Evolutionary conservation across 2,113 vertebrate species (phyloP).

Genomic region (Lophura nycthemera): DNA sequence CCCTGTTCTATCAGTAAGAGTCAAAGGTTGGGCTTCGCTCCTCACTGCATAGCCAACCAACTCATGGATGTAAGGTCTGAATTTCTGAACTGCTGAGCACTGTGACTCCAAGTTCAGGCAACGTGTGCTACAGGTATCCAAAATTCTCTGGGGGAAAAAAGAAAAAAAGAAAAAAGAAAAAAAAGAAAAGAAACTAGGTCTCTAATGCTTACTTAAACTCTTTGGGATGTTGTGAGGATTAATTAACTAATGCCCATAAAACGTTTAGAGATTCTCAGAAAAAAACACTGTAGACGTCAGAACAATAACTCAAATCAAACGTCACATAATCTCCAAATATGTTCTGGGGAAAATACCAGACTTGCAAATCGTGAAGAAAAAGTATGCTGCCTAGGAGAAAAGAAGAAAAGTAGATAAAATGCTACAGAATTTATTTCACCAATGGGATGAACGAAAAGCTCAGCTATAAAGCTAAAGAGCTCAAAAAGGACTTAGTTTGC

Average conservation of each 20-base stretch:
- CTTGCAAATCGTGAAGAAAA: background rate
- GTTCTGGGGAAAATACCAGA: background rate
- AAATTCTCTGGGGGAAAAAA: background rate
- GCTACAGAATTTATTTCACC: background rate
- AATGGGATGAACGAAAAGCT: background rate
- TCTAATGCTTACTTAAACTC: background rate
- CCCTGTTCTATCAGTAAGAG: background rate
- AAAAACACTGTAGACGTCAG: background rate
- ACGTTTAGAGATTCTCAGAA: background rate
- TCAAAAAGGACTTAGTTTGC: background rate
- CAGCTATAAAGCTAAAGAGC: background rate
- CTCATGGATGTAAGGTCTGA: background rate
- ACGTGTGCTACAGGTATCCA: background rate
- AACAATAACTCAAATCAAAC: background rate
- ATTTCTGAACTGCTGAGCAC: background rate
- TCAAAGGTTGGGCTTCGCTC: background rate
- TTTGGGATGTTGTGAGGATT: background rate
- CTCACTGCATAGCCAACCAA: background rate
- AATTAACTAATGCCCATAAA: conserved; percentile 34
- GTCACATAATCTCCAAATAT: fast-evolving
- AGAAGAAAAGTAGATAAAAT: background rate
- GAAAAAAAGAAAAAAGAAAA: too few relatives aligned
- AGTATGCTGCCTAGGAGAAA: background rate
- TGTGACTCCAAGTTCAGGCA: background rate
- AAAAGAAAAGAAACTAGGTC: background rate